Percentiles rank a stretch among this genome's conserved stretches.
Conservation (phyloP, 2,888 invertebrate genomes). For the Poecilobothrus nobilitatus region DNA sequence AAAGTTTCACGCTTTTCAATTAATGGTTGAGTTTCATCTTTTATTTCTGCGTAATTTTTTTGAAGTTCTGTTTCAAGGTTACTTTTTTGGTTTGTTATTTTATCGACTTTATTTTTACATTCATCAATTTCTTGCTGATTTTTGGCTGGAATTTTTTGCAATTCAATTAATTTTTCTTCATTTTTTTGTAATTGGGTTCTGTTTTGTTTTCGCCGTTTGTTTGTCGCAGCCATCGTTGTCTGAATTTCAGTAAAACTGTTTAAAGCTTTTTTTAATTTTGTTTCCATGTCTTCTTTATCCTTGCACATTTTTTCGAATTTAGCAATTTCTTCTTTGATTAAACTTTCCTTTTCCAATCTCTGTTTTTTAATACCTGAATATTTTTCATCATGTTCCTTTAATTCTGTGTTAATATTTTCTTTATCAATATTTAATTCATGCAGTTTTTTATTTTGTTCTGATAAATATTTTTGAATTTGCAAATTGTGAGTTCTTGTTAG, state of each 20-base stretch:
- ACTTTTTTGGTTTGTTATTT: slow-evolving; percentile 50
- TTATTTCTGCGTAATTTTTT: slow-evolving; percentile 48
- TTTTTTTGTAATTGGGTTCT: slow-evolving; percentile 59
- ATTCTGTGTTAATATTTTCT: slow-evolving; percentile 52
- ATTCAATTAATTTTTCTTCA: slow-evolving; percentile 57
- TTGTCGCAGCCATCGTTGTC: slow-evolving; percentile 58
- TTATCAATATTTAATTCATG: slow-evolving; percentile 53
- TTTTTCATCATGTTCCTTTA: slow-evolving; percentile 42
- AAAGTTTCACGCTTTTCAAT: slow-evolving; percentile 49
- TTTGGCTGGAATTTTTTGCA: slow-evolving; percentile 61
- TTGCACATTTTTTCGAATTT: slow-evolving; percentile 51
- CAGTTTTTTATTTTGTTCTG: slow-evolving; percentile 51
- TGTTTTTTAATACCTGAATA: slow-evolving; percentile 37
- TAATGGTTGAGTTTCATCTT: slow-evolving; percentile 49
- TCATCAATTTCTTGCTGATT: slow-evolving; percentile 62
- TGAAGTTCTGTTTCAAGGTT: slow-evolving; percentile 54
- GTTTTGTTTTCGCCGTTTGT: slow-evolving; percentile 66
- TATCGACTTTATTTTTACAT: slow-evolving; percentile 51
- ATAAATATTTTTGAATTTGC: slow-evolving; percentile 57
- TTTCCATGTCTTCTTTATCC: slow-evolving; percentile 51
- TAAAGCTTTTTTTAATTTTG: slow-evolving; percentile 56
- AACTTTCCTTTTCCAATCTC: slow-evolving; percentile 45
- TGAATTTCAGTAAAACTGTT: slow-evolving; percentile 57
- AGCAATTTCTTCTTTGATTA: slow-evolving; percentile 37
- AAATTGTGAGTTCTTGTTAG: slow-evolving; percentile 60